Conservation (phyloP, 2,797 vertebrate genomes). For the Pempheris klunzingeri region DNA sequence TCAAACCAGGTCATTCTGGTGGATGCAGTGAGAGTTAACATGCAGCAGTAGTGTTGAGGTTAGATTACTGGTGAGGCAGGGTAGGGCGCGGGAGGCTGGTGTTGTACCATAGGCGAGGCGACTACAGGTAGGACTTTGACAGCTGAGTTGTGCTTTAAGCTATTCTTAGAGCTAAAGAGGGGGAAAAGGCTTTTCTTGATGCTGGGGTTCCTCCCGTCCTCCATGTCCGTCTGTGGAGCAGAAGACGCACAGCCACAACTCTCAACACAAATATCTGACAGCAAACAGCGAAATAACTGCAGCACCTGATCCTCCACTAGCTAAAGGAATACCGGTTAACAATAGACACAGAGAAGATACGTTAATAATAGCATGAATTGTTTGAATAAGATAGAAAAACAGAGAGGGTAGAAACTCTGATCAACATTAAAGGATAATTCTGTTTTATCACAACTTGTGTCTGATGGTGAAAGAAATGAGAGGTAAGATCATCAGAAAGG, state of each 20-base stretch:
- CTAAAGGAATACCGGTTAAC: not conserved
- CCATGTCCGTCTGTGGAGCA: constrained; percentile 97
- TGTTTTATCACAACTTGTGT: not conserved
- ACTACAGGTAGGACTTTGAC: constrained; percentile 99
- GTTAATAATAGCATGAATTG: not conserved
- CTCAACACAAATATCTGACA: constrained; percentile 69
- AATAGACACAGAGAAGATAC: not conserved
- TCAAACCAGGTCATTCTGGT: constrained; percentile 54
- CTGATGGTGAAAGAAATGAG: too few species aligned
- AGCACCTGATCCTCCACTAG: constrained; percentile 18
- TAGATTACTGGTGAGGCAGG: constrained; percentile 87
- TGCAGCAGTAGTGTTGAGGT: constrained; percentile 85
- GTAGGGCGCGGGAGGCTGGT: constrained; percentile 82
- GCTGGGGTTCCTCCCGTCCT: constrained; percentile 96
- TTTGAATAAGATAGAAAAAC: constrained; percentile 7
- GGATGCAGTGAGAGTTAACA: constrained; percentile 73
- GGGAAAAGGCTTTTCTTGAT: constrained; percentile 99
- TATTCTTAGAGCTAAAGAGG: constrained; percentile 99
- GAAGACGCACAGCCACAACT: constrained; percentile 88
- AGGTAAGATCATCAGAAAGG: not conserved
- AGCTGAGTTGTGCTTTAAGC: constrained; percentile 99
- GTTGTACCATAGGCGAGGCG: constrained; percentile 96
- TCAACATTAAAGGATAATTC: not conserved
- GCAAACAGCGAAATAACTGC: constrained; percentile 28
- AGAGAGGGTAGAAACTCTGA: not conserved